Percentiles rank a stretch among this genome's conserved stretches.
These are phyloP conservation scores for Sus scrofa DNA, from an alignment of 2,113 vertebrate genomes.

Conservation along the genomic window T2T-Sscrofa CM000826.6:98862001-98862500, in stretches of 20 bases:
- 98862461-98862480: constrained; percentile 5
- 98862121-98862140: background rate
- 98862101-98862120: background rate
- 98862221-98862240: background rate
- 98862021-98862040: background rate
- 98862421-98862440: constrained; percentile 1
- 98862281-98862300: background rate
- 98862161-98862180: background rate
- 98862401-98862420: background rate
- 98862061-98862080: background rate
- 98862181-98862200: background rate
- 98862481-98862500: constrained; percentile 44
- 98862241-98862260: background rate
- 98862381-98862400: background rate
- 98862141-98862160: background rate
- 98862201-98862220: background rate
- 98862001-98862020: background rate
- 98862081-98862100: background rate
- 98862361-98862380: background rate
- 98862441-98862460: background rate
- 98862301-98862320: constrained; percentile 53
- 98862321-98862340: background rate
- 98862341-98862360: background rate
- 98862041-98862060: background rate
- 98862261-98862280: background rate